These are phyloP conservation scores for Melanocharis versteri DNA, from an alignment of 2,113 vertebrate genomes.

Conservation along the genomic window DNA sequence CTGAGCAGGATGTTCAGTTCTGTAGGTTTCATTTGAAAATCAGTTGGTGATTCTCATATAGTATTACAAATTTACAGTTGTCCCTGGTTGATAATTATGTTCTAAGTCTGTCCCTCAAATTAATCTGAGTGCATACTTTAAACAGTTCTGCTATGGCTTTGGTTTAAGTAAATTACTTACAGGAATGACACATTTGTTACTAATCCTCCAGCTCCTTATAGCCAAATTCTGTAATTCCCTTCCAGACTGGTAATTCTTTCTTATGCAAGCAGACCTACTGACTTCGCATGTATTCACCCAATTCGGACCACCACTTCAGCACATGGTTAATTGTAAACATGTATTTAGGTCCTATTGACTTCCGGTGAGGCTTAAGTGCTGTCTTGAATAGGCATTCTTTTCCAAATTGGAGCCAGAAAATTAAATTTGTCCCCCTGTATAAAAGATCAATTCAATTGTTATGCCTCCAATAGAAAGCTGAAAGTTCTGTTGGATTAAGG, in stretches of 20 bases:
- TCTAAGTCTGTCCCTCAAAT: constrained; percentile 65
- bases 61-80: constrained; percentile 70
- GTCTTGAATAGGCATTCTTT: constrained; percentile 15
- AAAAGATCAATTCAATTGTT: constrained; percentile 23
- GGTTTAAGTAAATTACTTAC: constrained; percentile 71
- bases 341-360: constrained; percentile 32
- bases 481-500: background rate
- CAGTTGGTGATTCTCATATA: constrained; percentile 56
- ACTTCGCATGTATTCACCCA: constrained; percentile 39
- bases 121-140: constrained; percentile 38
- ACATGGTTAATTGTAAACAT: constrained; percentile 49
- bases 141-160: constrained; percentile 11
- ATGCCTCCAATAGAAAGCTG: background rate
- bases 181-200: constrained; percentile 69
- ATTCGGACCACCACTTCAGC: constrained; percentile 26
- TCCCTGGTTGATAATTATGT: constrained; percentile 55
- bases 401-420: background rate
- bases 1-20: constrained; percentile 51
- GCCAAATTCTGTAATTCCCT: constrained; percentile 44
- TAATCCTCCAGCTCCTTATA: constrained; percentile 35
- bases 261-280: constrained; percentile 31
- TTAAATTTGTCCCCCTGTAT: constrained; percentile 26
- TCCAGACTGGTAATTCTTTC: constrained; percentile 41
- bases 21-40: constrained; percentile 52
- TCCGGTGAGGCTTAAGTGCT: background rate